Base-by-base conservation (phyloP, 2,888 invertebrate species). In the Drepana falcataria region DNA sequence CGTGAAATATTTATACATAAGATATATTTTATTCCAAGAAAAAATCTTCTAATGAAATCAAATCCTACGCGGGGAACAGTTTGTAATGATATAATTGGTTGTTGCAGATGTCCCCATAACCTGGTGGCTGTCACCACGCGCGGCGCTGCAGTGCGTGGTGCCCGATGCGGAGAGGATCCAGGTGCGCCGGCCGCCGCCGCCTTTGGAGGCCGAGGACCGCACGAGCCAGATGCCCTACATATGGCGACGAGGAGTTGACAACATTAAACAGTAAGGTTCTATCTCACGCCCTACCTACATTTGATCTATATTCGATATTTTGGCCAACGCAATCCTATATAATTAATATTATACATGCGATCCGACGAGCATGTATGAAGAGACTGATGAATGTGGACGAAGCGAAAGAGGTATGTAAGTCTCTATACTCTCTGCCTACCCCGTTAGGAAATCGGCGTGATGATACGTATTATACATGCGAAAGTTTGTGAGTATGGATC, bases 21-120 rank as follows among this genome's bases (percentile, higher is more conserved):
- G 21, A 21, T 21, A 21, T 21, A 21, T 21, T 21, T 21, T 21
- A 21, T 21, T 21, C 21, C 21, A 21, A 21, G 21, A 21, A 21
- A 21, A 21, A 21, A 21, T 21, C 21, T 21, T 21, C 21, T 21
- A 21, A 21, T 21, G 21, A 21, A 21, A 21, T 21, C 21, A 21
- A 21, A 21, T 21, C 0, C 21, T 21, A 21, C 21, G 21, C 21
- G 21, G 21, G 21, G 21, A 21, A 21, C 21, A 44, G n/a, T 35
- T 44, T 54, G 9, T 49, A 34, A 47, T 35, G 7, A 47, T 4
- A 48, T 4, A 21, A 35, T 5, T 35, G 52, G 35, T 48, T 55
- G 4, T 35, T 48, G 3, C 79, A 89, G 88, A 88, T 83, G 81
- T 82, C 53, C 80, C 83, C 60, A 69, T 87, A 75, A 83, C 75